These are phyloP conservation scores for Saxicola maurus DNA, from an alignment of 2,797 vertebrate genomes.

Conservation along the genomic window DNA sequence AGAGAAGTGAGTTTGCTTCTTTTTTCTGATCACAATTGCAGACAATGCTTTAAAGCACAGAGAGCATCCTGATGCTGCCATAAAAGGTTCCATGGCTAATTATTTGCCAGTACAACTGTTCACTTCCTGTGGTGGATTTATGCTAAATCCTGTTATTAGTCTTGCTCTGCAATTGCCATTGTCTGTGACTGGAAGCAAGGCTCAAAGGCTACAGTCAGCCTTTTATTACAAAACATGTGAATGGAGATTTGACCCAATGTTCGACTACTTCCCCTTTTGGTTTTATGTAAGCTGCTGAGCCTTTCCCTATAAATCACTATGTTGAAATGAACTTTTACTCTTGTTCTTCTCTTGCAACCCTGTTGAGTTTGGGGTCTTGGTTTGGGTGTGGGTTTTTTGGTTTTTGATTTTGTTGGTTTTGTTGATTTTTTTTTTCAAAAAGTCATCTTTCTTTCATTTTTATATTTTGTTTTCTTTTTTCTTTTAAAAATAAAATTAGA, in stretches of 20 bases:
- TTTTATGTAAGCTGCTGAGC: conserved; percentile 74
- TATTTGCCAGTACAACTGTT: conserved; percentile 83
- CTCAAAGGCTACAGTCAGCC: conserved; percentile 81
- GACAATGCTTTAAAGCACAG: conserved; percentile 64
- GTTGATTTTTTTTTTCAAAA: background rate
- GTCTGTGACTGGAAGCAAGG: conserved; percentile 81
- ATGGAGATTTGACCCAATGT: conserved; percentile 77
- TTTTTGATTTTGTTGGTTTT: background rate
- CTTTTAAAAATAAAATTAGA: background rate
- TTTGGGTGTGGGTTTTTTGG: background rate
- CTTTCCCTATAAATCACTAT: conserved; percentile 71
- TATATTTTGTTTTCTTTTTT: rapidly evolving
- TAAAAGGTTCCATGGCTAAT: conserved; percentile 79
- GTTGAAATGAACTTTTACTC: conserved; percentile 68
- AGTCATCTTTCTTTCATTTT: background rate
- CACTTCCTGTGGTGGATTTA: conserved; percentile 92
- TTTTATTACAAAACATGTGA: conserved; percentile 83
- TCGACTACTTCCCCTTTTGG: conserved; percentile 69
- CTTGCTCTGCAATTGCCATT: conserved; percentile 87
- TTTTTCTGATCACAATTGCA: conserved; percentile 59
- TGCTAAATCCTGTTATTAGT: conserved; percentile 94
- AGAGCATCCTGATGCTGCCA: conserved; percentile 67
- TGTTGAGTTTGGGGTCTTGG: background rate
- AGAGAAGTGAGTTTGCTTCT: conserved; percentile 32
- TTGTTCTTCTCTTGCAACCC: background rate